Percentiles rank a stretch among this genome's conserved stretches.
Conservation (phyloP, 2,888 invertebrate species). For the Lordiphosa fenestrarum region DNA sequence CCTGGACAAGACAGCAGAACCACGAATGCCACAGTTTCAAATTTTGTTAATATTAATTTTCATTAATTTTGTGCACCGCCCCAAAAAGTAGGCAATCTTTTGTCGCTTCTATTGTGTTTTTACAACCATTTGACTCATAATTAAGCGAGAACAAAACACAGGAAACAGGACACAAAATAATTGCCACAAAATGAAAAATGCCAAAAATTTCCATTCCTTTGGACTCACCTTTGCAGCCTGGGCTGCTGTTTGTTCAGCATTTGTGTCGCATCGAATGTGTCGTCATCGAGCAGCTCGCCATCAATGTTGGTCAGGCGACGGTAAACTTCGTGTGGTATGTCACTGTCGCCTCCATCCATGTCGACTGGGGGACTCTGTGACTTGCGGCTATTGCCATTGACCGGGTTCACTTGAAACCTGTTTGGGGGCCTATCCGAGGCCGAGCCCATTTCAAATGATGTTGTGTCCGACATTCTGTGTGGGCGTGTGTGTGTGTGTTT, state of each 20-base stretch:
- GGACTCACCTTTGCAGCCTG: slow-evolving; percentile 75
- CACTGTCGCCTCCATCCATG: slow-evolving; percentile 34
- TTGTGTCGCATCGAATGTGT: slow-evolving; percentile 78
- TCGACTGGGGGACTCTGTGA: slow-evolving; percentile 21
- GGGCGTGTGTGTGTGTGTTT: slow-evolving; percentile 13
- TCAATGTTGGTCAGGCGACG: slow-evolving; percentile 77
- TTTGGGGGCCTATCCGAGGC: slow-evolving; percentile 78
- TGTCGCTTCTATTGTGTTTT: slow-evolving; percentile 14
- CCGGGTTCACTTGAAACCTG: slow-evolving; percentile 81
- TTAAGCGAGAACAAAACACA: slow-evolving; percentile 33
- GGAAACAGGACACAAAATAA: slow-evolving; percentile 15
- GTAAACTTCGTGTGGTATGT: slow-evolving; percentile 76
- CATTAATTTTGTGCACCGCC: background rate
- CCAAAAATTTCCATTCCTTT: slow-evolving; percentile 34
- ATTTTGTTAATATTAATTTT: too few species aligned
- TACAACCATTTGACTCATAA: slow-evolving; percentile 18
- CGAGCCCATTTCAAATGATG: slow-evolving; percentile 78
- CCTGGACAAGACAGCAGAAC: background rate
- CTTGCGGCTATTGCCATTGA: slow-evolving; percentile 67
- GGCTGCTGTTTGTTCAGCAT: slow-evolving; percentile 76
- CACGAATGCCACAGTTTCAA: too few species aligned
- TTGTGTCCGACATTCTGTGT: slow-evolving; percentile 75
- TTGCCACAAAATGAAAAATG: slow-evolving; percentile 24
- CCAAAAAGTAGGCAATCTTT: slow-evolving; percentile 10
- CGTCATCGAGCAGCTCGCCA: slow-evolving; percentile 78